Base-by-base conservation (phyloP, 35 echinoderm and acorn worm species). In the Apostichopus californicus region DNA sequence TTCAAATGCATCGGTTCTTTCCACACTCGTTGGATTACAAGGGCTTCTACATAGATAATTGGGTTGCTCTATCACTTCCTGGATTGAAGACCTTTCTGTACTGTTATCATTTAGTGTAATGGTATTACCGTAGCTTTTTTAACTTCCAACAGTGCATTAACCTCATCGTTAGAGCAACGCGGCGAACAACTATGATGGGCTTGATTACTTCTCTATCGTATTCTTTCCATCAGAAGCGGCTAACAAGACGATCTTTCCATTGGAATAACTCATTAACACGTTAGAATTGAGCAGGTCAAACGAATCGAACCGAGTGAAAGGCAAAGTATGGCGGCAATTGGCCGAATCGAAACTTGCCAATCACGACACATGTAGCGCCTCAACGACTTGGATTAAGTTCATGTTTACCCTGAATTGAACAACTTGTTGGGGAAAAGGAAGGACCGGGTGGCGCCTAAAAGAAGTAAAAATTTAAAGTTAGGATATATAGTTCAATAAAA, bases 271-370 rank as follows among this genome's bases (percentile, higher is more conserved):
- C 81, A 85, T 85, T 85, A 85, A 59, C 81, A 85, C 56, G 81
- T 58, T 55, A 23, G 81, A 13, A 85, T 85, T 59, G 81, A 85
- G 7, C n/a, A 85, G 81, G 81, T 85, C 81, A 85, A 85, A 85
- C 81, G 81, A 59, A 85, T 85, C 81, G 81, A 85, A 85, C 8
- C 56, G 56, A 85, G 55, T 54, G 55, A 54, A 59, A 85, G 55
- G 18, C 55, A 18, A 85, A 20, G 21, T 58, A 54, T 58, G 81
- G 81, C 81, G 81, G 81, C 81, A 59, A 85, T 85, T 85, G 81
- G 81, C 57, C 81, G 57, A 85, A 58, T 85, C 55, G 81, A 85
- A 85, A 85, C 55, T 85, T 85, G 81, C 81, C 81, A 85, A 85
- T 85, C 81, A 85, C 81, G 55, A 75, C 71, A 75, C 15, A 75